These are phyloP conservation scores for Etia nguti DNA, from an alignment of 2,113 vertebrate species.

Conservation along the genomic window DNA sequence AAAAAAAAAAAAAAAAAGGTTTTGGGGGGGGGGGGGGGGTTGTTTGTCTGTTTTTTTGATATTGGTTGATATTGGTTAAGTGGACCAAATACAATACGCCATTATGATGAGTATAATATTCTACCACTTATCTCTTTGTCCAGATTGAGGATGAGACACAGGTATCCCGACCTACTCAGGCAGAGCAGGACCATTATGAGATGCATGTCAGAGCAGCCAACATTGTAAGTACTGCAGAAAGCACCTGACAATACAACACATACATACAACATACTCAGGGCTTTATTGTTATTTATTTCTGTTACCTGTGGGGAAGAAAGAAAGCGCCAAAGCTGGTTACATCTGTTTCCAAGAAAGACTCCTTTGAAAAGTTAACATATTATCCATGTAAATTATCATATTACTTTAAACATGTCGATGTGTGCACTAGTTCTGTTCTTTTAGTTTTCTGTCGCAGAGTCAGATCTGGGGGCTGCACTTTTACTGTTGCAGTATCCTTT, in stretches of 20 bases:
- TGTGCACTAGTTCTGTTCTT: background rate
- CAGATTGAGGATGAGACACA: conserved; percentile 98
- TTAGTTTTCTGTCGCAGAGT: background rate
- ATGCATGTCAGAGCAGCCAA: conserved; percentile 98
- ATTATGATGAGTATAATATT: background rate
- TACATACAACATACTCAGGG: background rate
- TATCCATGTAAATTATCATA: background rate
- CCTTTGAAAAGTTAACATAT: background rate
- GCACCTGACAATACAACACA: background rate
- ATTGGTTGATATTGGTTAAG: background rate
- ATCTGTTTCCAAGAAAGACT: background rate
- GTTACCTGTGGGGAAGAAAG: background rate
- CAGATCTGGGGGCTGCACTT: background rate
- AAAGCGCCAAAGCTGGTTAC: background rate
- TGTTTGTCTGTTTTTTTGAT: too few relatives aligned
- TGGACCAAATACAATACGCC: background rate
- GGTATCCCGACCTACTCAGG: conserved; percentile 90
- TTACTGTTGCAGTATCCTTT: background rate
- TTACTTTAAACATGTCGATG: background rate
- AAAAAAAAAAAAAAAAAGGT: too few relatives aligned
- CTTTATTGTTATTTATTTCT: background rate
- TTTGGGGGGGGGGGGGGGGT: too few relatives aligned
- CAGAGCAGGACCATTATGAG: conserved; percentile 96
- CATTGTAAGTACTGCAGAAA: conserved; percentile 81
- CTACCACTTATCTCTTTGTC: background rate